Base-by-base conservation (phyloP, 2,888 invertebrate species). In the Megaustenia siamemsis region DNA sequence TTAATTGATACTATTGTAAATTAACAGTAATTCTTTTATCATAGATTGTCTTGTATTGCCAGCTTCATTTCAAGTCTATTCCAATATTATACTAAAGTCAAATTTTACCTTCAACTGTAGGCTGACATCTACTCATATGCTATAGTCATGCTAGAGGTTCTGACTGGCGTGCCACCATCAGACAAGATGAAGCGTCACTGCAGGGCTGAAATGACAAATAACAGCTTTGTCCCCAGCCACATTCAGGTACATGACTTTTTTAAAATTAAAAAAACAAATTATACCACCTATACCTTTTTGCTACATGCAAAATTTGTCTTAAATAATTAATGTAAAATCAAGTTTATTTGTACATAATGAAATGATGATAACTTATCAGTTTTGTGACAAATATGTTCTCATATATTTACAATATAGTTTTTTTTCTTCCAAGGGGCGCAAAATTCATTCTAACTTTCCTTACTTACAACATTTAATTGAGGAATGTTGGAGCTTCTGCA, bases 81-180 rank as follows among this genome's bases (percentile, higher is more conserved):
- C 40, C 8, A 73, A n/a, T n/a, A n/a, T n/a, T n/a, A n/a, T n/a
- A 32, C 32, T 77, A 32, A 56, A 24, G 66, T 18, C 21, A 77
- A 49, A 66, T 63, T 15, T 69, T 38, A 5, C 15, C 35, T 21
- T n/a, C 21, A 32, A 35, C 81, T 87, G 0, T 86, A 93, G 93
- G 91, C 93, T 66, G 93, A 93, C 85, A 92, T 93, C 68, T 93
- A 92, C 83, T 92, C 93, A 24, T 90, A 90, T 80, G 90, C 90
- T 32, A 93, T 93, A 90, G 90, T 92, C 49, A 90, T 91, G n/a
- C 90, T 91, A 87, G 93, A 93, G 86, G 83, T 92, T 8, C 43
- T 92, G 73, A 90, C 91, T 24, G 93, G 93, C 6, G 85, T 87
- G 15, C 86, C 88, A 49, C 92, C 91, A 28, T 21, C 24, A 43